A percentile compares a stretch with the other conserved stretches of the same genome.
These are phyloP conservation scores for Corbicula japonica DNA, from an alignment of 2,888 invertebrate genomes.

Conservation along the genomic window DNA sequence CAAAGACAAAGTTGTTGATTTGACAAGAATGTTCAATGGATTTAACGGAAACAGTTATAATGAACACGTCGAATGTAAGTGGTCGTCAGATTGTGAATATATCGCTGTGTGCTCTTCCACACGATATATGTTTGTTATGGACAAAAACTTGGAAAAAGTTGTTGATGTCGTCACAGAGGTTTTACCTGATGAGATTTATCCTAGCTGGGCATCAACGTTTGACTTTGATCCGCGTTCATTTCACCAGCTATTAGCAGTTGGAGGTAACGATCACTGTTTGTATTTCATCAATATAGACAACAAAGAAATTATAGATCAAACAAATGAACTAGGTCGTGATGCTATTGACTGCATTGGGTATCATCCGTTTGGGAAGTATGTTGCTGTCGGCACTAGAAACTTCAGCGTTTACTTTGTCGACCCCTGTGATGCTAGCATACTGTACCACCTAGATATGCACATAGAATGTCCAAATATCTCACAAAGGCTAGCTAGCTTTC, in stretches of 20 bases:
- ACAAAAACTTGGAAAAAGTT: slow-evolving; percentile 45
- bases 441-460: slow-evolving; percentile 69
- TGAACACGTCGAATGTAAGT: slow-evolving; percentile 77
- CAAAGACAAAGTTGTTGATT: slow-evolving; percentile 37
- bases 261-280: slow-evolving; percentile 65
- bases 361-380: slow-evolving; percentile 62
- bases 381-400: slow-evolving; percentile 71
- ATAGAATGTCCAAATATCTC: slow-evolving; percentile 53
- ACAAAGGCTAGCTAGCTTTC: slow-evolving; percentile 50
- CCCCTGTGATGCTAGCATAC: slow-evolving; percentile 44
- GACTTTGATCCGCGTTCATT: slow-evolving; percentile 77
- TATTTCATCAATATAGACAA: slow-evolving; percentile 66
- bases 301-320: slow-evolving; percentile 43
- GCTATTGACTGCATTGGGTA: slow-evolving; percentile 72
- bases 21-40: slow-evolving; percentile 34
- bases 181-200: slow-evolving; percentile 55
- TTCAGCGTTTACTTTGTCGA: slow-evolving; percentile 68
- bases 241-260: slow-evolving; percentile 72
- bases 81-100: slow-evolving; percentile 77
- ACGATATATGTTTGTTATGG: slow-evolving; percentile 69
- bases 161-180: slow-evolving; percentile 73
- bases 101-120: slow-evolving; percentile 74
- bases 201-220: slow-evolving; percentile 73
- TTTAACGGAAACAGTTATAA: slow-evolving; percentile 62
- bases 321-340: slow-evolving; percentile 42